Conservation (phyloP, 2,113 vertebrate genomes). For the Dasypus novemcinctus region DNA sequence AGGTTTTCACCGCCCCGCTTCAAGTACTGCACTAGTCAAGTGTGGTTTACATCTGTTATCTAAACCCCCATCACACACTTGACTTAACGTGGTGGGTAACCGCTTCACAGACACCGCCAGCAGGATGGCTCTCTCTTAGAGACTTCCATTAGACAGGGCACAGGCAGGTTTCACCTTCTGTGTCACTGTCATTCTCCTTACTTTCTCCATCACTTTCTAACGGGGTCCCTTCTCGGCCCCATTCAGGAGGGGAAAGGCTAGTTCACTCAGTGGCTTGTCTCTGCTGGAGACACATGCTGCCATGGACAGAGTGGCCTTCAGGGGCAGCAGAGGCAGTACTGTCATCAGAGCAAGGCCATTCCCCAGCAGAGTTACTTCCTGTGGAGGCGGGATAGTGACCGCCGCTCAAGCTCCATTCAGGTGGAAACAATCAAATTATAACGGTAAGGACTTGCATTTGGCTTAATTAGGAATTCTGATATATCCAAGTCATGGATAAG, state of each 20-base stretch:
- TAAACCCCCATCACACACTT: conserved; percentile 78
- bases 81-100: conserved; percentile 75
- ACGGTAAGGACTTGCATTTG: conserved; percentile 89
- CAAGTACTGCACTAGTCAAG: conserved; percentile 82
- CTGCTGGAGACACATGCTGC: conserved; percentile 94
- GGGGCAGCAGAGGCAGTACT: conserved; percentile 88
- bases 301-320: conserved; percentile 94
- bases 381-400: conserved; percentile 92
- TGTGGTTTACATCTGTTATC: conserved; percentile 82
- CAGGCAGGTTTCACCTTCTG: conserved; percentile 89
- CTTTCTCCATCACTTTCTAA: conserved; percentile 86
- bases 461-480: conserved; percentile 94
- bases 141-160: conserved; percentile 87
- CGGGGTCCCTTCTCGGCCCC: conserved; percentile 68
- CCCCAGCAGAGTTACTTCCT: conserved; percentile 90
- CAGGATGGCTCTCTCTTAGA: conserved; percentile 81
- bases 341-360: conserved; percentile 80
- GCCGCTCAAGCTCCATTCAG: conserved; percentile 92
- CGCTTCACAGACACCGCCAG: conserved; percentile 72
- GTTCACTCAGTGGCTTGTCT: conserved; percentile 90
- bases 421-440: conserved; percentile 93
- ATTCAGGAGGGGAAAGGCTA: conserved; percentile 84
- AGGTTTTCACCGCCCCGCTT: conserved; percentile 80
- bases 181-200: conserved; percentile 82
- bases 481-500: conserved; percentile 90